Conservation (phyloP, 2,888 invertebrate genomes). For the Oligia fasciuncula region DNA sequence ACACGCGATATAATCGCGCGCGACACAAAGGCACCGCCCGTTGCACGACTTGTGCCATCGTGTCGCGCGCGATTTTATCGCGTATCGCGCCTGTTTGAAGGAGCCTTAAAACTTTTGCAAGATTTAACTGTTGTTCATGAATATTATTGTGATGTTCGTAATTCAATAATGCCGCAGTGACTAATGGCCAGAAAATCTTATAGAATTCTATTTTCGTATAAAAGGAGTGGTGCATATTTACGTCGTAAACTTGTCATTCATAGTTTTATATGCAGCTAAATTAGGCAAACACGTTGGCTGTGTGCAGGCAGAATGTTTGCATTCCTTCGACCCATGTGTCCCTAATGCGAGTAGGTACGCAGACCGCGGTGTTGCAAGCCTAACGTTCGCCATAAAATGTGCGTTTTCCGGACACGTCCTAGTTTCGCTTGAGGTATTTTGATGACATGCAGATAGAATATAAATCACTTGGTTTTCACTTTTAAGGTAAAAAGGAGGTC, state of each 20-base stretch:
- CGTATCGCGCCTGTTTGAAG: too few relatives aligned
- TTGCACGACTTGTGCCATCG: too few relatives aligned
- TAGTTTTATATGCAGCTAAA: slow-evolving; percentile 52
- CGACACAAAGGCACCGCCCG: too few relatives aligned
- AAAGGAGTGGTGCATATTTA: slow-evolving; percentile 51
- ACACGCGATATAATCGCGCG: too few relatives aligned
- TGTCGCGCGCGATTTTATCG: too few relatives aligned
- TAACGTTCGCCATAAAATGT: slow-evolving; percentile 55
- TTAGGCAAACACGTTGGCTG: slow-evolving; percentile 56
- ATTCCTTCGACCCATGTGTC: slow-evolving; percentile 62
- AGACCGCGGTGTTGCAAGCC: slow-evolving; percentile 58
- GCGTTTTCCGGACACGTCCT: slow-evolving; percentile 60
- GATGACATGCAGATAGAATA: slow-evolving; percentile 50
- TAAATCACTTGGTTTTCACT: slow-evolving; percentile 57
- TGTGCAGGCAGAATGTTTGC: slow-evolving; percentile 58
- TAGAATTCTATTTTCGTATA: slow-evolving; percentile 30
- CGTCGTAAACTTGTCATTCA: slow-evolving; percentile 44
- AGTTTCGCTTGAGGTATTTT: slow-evolving; percentile 49
- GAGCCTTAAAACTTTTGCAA: not conserved
- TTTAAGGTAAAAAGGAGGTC: slow-evolving; percentile 39
- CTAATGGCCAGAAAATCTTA: slow-evolving; percentile 22
- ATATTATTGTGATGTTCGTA: not conserved
- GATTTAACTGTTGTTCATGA: not conserved
- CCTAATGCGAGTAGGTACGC: slow-evolving; percentile 58
- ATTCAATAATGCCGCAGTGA: slow-evolving; percentile 8